Conservation (phyloP, 2,888 invertebrate genomes). For the Zele albiditarsus region DNA sequence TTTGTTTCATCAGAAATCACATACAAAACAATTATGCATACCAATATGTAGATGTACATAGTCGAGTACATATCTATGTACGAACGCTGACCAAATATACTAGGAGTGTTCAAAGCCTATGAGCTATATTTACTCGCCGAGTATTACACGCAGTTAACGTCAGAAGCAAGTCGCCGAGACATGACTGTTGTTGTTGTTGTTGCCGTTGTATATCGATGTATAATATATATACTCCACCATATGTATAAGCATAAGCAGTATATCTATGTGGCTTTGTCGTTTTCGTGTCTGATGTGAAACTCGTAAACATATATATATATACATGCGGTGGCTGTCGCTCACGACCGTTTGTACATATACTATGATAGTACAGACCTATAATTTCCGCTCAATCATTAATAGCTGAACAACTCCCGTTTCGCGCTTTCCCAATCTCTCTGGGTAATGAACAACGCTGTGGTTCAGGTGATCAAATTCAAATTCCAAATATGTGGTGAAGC, state of each 20-base stretch:
- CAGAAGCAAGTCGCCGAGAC: background rate
- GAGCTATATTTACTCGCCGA: conserved; percentile 6
- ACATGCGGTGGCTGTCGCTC: background rate
- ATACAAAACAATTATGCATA: background rate
- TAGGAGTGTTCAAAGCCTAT: background rate
- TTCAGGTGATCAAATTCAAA: too few relatives aligned
- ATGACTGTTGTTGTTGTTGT: conserved; percentile 12
- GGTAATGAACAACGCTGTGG: too few relatives aligned
- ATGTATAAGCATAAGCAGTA: background rate
- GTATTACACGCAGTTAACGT: conserved; percentile 23
- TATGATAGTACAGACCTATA: conserved; percentile 22
- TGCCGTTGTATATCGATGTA: conserved; percentile 1
- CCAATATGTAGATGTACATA: background rate
- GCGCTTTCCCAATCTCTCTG: background rate
- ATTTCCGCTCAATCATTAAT: conserved; percentile 41
- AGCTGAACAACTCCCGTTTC: background rate
- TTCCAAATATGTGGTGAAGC: too few relatives aligned
- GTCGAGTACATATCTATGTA: background rate
- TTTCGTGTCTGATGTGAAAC: background rate
- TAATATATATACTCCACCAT: background rate
- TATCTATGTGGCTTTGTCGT: background rate
- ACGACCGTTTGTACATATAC: background rate
- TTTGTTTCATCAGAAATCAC: background rate
- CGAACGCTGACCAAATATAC: background rate
- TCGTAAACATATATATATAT: background rate